Base-by-base conservation (phyloP, 2,113 vertebrate species). In the Ageneiosus marmoratus region DNA sequence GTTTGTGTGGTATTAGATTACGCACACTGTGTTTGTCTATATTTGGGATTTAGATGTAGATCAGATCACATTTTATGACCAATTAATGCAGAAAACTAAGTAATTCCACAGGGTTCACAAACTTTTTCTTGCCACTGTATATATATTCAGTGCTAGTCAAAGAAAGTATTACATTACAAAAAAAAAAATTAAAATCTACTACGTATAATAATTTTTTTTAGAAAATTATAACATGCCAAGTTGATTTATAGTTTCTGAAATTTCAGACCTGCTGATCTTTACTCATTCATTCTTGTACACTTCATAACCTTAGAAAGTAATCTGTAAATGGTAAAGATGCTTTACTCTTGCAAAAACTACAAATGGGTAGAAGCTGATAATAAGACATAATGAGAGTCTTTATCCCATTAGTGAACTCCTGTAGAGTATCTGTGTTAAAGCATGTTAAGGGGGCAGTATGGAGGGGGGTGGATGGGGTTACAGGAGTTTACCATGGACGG, bases 381-480 rank as follows among this genome's bases (percentile, higher is more conserved):
- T 77, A 83, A 50, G 50, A 77, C 50, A 77, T 70, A 79, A 83
- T 70, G 13, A 56, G 50, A 20, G 75, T 34, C 51, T 50, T 82
- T 50, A 73, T 87, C 70, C 65, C 65, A 82, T 82, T 81, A 82
- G 67, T 74, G 37, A 78, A 22, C 72, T 73, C 32, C 48, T 81
- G 58, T 44, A 77, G 67, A 73, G 11, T 73, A 67, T 77, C 81
- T 67, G 48, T 55, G 73, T 56, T 84, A 78, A 86, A 85, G 85
- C 81, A 85, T 55, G 85, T 85, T 74, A 88, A 90, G 80, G 83
- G 69, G 8, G 22, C 41, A 69, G 80, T 16, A 70, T 81, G 55
- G 48, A 55, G 44, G 58, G n/a, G 62, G 50, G 32, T 60, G 72
- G 44, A 46, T 58, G 58, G 56, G 56, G 67, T 41, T 70, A 53